Conservation (phyloP, 2,797 vertebrate species). For the Antrozous pallidus region DNA sequence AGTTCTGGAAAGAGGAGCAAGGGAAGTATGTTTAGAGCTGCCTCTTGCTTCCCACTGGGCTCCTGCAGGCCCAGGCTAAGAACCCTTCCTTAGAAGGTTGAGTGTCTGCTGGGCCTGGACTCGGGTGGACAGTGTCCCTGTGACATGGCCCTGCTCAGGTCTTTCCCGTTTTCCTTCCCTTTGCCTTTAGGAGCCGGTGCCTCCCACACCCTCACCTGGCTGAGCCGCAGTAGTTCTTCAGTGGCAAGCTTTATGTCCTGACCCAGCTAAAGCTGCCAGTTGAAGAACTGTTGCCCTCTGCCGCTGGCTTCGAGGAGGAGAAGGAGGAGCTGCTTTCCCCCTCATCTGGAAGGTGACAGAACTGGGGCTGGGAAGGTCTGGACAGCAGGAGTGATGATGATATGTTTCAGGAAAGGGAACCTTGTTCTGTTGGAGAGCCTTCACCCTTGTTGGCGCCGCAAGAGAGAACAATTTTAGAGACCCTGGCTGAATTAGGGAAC, state of each 20-base stretch:
- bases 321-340: constrained; percentile 26
- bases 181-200: constrained; percentile 57
- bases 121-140: constrained; percentile 27
- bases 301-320: constrained; percentile 84
- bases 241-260: constrained; percentile 99
- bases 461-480: constrained; percentile 31
- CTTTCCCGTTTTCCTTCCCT: constrained; percentile 48
- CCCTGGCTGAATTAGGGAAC: background rate
- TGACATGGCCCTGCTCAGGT: constrained; percentile 41
- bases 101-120: background rate
- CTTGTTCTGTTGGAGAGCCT: constrained; percentile 5
- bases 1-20: constrained; percentile 13
- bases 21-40: background rate
- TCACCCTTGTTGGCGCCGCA: background rate
- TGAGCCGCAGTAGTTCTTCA: constrained; percentile 99
- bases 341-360: constrained; percentile 70
- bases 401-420: constrained; percentile 9
- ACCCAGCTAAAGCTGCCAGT: constrained; percentile 99
- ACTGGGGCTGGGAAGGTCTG: constrained; percentile 36
- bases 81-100: background rate
- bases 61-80: background rate
- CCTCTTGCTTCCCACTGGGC: background rate
- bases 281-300: constrained; percentile 99
- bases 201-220: constrained; percentile 84
- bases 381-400: background rate